Base-by-base conservation (phyloP, 2,888 invertebrate genomes). In the Horisme vitalbata region DNA sequence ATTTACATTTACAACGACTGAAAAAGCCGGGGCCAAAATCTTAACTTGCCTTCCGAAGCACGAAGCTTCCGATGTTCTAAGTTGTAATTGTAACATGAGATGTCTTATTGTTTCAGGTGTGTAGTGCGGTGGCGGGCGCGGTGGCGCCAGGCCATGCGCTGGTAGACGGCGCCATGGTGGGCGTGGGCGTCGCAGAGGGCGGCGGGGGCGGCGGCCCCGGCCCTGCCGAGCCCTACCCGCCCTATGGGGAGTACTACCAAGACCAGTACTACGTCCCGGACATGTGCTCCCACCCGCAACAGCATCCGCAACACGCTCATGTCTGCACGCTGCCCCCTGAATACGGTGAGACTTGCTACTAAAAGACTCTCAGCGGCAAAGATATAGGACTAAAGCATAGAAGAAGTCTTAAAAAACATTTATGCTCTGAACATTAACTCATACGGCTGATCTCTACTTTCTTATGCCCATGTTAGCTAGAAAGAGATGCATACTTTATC, bases 261-360 rank as follows among this genome's bases (percentile, higher is more conserved):
- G 91, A 91, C 63, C 89, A 89, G 68, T 92, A 91, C 81, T 92
- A 86, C 79, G 83, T 88, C 68, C 83, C 87, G 55, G 92, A 92
- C 73, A 89, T 92, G 83, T 93, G 93, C 69, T 92, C 92, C 59
- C 87, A 87, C 53, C 92, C 93, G 52, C 91, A 91, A 62, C 86
- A 86, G 76, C 93, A 93, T 70, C 92, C 87, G 20, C 92, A 90
- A 77, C 92, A 88, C 65, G 84, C 87, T 61, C 91, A 90, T 68
- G 92, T 94, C 90, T 94, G 94, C 86, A 91, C 93, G 78, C 94
- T 94, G 78, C 94, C 94, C 70, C 90, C 93, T 66, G 94, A 94
- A 79, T 94, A 93, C 82, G 94, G 95, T 95, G 83, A 91, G 93
- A 60, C n/a, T n/a, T n/a, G n/a, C n/a, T n/a, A n/a, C n/a, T n/a